Evolutionary conservation across 2,797 vertebrate species (phyloP).

Genomic region (Mustela erminea): DNA sequence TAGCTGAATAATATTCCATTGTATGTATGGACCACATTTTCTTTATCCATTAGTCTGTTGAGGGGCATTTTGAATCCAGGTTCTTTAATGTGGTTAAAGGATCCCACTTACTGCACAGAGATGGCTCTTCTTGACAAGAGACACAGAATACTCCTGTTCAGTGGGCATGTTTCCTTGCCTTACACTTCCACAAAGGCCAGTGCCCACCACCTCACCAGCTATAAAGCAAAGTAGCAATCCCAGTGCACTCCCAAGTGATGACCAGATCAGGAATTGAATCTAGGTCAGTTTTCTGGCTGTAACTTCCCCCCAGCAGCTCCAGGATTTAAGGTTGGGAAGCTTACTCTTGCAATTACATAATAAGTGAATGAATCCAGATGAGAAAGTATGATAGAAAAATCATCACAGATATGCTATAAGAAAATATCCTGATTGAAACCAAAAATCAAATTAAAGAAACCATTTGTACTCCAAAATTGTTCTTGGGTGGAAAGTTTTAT

Average conservation of each 20-base stretch:
- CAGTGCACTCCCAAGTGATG: background rate
- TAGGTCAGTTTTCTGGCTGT: background rate
- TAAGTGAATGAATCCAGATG: background rate
- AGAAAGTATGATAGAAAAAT: background rate
- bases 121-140: background rate
- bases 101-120: background rate
- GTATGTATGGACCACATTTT: too few relatives aligned
- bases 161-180: background rate
- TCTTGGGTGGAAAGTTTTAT: background rate
- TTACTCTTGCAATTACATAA: conserved; percentile 10
- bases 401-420: background rate
- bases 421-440: conserved; percentile 14
- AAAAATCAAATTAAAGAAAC: conserved; percentile 1
- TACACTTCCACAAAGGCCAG: background rate
- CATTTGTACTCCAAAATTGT: background rate
- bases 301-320: background rate
- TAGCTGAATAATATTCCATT: too few relatives aligned
- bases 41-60: too few relatives aligned
- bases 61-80: background rate
- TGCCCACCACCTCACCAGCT: background rate
- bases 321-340: background rate
- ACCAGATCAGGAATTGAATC: background rate
- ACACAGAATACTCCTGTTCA: background rate
- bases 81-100: conserved; percentile 21
- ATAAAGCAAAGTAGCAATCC: background rate